Base-by-base conservation (phyloP, 2,888 invertebrate genomes). In the Trichopoda pennipes region DNA sequence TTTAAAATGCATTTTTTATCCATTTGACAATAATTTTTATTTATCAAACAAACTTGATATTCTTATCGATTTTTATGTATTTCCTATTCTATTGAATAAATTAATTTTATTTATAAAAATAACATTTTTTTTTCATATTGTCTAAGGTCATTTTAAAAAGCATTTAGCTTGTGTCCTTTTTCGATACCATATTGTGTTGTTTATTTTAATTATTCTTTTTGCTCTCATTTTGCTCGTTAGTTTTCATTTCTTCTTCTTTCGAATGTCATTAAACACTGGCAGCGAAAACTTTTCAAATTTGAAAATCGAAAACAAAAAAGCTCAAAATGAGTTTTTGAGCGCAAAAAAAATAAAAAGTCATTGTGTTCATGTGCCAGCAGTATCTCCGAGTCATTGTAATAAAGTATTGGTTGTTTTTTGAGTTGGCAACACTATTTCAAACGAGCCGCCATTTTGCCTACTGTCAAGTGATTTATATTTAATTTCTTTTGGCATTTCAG, bases 141-240 rank as follows among this genome's bases (percentile, higher is more conserved):
- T 61, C 66, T 77, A 49, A 77, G 81, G 81, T 74, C 77, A 78
- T 64, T 69, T 74, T 42, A 32, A 56, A 73, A 63, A 49, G 14
- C 63, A 61, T 64, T 81, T 68, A 75, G 32, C 51, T 69, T 28
- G 72, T 55, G 76, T 61, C 61, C 76, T 77, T 81, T 77, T 81
- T 76, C 49, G 72, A 68, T 68, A 81, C 63, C 76, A 81, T 68
- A 77, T 81, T 81, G 72, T 77, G 35, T 53, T 47, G 56, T 68
- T 76, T 72, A 61, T 75, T 70, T 75, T 66, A 51, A 58, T 70
- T 64, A n/a, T n/a, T 60, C 35, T 47, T 64, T 75, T 75, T 47
- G 14, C 19, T 47, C 49, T 68, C 21, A 19, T 55, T 61, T 73
- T 72, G 32, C 21, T 60, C 6, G 4, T 1, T 28, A 28, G 44